Evolutionary conservation across 2,797 vertebrate genomes (phyloP).

Genomic region (Anabas testudineus): DNA sequence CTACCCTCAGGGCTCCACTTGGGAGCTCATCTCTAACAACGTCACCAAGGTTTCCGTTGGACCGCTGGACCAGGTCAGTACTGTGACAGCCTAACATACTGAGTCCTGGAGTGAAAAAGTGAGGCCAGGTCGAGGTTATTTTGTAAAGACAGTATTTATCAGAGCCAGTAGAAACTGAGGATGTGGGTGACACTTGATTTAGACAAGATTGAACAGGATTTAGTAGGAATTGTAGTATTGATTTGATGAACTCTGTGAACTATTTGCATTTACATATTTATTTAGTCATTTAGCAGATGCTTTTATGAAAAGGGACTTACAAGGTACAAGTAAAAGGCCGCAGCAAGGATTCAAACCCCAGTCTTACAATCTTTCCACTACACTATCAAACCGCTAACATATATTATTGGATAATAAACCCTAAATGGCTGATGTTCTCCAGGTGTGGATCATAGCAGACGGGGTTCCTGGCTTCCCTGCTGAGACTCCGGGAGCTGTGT

Average conservation of each 20-base stretch:
- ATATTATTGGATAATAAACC: background rate
- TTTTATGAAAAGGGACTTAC: too few species aligned
- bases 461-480: slow-evolving; percentile 91
- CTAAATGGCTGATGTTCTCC: background rate
- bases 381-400: too few species aligned
- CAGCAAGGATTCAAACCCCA: too few species aligned
- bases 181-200: background rate
- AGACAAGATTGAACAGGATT: background rate
- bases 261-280: too few species aligned
- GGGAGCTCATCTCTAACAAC: slow-evolving; percentile 96
- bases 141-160: background rate
- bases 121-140: background rate
- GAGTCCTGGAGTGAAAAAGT: background rate
- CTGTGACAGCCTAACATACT: background rate
- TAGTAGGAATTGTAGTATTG: too few species aligned
- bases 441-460: slow-evolving; percentile 97
- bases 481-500: slow-evolving; percentile 90
- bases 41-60: slow-evolving; percentile 93
- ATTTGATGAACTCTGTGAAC: background rate
- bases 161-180: background rate
- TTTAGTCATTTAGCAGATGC: too few species aligned
- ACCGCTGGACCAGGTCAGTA: slow-evolving; percentile 93
- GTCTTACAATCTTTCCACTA: too few species aligned
- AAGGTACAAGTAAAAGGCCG: too few species aligned
- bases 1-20: slow-evolving; percentile 94